These are phyloP conservation scores for Myotis lucifugus DNA, from an alignment of 2,113 vertebrate species.

Conservation along the genomic window DNA sequence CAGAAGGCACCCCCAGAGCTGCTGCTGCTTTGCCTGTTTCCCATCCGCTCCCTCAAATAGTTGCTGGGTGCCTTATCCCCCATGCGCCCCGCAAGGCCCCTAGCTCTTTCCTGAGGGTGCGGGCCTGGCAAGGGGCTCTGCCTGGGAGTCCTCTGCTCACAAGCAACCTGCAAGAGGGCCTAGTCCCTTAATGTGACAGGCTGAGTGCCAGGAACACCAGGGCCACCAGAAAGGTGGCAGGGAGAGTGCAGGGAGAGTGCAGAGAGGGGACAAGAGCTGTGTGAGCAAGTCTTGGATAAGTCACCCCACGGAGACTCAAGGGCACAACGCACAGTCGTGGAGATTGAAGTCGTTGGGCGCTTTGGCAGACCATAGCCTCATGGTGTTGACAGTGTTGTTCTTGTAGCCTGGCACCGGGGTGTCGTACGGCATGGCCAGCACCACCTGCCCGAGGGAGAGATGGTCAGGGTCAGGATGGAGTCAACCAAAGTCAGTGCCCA, in stretches of 20 bases:
- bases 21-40: too few species aligned
- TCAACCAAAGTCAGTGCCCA: neutral
- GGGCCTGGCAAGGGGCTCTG: neutral
- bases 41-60: too few species aligned
- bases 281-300: rapidly evolving
- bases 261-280: neutral
- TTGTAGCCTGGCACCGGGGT: constrained; percentile 92
- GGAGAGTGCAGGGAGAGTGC: too few species aligned
- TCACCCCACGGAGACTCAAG: neutral
- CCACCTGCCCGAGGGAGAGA: constrained; percentile 82
- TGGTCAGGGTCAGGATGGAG: neutral
- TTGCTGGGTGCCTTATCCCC: too few species aligned
- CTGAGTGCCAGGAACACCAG: neutral
- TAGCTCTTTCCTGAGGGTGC: rapidly evolving
- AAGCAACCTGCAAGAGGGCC: neutral
- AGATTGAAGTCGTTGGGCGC: constrained; percentile 93
- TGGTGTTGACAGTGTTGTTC: constrained; percentile 94
- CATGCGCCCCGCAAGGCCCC: neutral
- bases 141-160: neutral
- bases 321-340: constrained; percentile 87
- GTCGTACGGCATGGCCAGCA: constrained; percentile 93
- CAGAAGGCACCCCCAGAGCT: neutral
- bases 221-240: neutral
- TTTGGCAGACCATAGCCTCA: constrained; percentile 94
- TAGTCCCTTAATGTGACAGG: neutral